These are phyloP conservation scores for Acholoe squamosa DNA, from an alignment of 2,888 invertebrate genomes.

Conservation along the genomic window DNA sequence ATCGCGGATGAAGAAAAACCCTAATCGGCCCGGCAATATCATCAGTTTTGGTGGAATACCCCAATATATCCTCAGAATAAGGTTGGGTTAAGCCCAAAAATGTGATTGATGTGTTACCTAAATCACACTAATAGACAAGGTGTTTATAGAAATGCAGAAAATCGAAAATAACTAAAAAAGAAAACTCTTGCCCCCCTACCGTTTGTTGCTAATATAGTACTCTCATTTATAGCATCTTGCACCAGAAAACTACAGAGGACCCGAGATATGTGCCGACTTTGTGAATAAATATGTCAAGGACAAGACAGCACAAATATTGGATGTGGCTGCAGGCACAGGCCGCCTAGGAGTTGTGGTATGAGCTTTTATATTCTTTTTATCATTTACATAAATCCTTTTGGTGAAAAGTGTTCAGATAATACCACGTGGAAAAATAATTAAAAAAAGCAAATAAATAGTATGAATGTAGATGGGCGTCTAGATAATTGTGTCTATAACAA, in stretches of 20 bases:
- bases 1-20: too few species aligned
- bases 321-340: conserved; percentile 83
- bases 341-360: conserved; percentile 76
- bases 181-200: not conserved
- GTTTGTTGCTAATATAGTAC: not conserved
- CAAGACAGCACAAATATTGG: conserved; percentile 76
- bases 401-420: not conserved
- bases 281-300: conserved; percentile 74
- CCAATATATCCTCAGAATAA: not conserved
- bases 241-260: conserved; percentile 78
- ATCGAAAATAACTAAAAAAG: not conserved
- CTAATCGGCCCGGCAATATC: too few species aligned
- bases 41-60: too few species aligned
- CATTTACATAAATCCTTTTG: not conserved
- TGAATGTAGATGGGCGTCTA: too few species aligned
- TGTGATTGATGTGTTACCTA: not conserved
- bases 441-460: too few species aligned
- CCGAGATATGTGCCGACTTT: conserved; percentile 78
- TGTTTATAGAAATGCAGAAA: not conserved
- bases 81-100: not conserved
- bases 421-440: too few species aligned
- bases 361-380: conserved; percentile 69
- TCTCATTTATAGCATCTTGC: conserved; percentile 71
- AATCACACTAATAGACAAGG: not conserved
- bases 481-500: too few species aligned